Evolutionary conservation across 1,140 invertebrate species (phyloP).

Genomic region (Whitmania pigra): DNA sequence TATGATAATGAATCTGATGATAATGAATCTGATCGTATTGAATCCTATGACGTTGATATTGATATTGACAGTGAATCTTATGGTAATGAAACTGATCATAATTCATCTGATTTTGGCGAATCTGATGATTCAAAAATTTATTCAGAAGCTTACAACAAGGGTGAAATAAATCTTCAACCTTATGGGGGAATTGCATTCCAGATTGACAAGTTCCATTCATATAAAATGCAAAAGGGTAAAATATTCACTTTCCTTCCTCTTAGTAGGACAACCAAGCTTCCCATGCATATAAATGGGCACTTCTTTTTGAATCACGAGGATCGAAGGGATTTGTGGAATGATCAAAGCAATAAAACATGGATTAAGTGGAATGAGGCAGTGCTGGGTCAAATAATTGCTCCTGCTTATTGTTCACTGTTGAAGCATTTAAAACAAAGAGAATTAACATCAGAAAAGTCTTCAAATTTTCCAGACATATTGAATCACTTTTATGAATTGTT

Average conservation of each 20-base stretch:
- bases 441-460: background rate
- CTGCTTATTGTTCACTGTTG: constrained; percentile 27
- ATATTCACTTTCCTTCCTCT: constrained; percentile 37
- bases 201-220: background rate
- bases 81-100: too few relatives aligned
- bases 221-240: constrained; percentile 10
- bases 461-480: background rate
- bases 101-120: too few relatives aligned
- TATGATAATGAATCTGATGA: constrained; percentile 22
- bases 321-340: constrained; percentile 32
- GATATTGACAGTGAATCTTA: too few relatives aligned
- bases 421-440: background rate
- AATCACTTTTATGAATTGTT: background rate
- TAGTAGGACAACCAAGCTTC: constrained; percentile 31
- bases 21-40: constrained; percentile 23
- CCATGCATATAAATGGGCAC: constrained; percentile 37
- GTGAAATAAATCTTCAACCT: constrained; percentile 27
- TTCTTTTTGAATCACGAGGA: constrained; percentile 37
- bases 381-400: constrained; percentile 28
- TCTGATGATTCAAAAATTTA: too few relatives aligned
- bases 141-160: too few relatives aligned
- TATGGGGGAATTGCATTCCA: constrained; percentile 31
- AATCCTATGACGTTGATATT: too few relatives aligned
- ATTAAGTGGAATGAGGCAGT: constrained; percentile 33
- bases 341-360: constrained; percentile 14